Conservation (phyloP, 2,888 invertebrate genomes). For the Leptinotarsa tumamoca region DNA sequence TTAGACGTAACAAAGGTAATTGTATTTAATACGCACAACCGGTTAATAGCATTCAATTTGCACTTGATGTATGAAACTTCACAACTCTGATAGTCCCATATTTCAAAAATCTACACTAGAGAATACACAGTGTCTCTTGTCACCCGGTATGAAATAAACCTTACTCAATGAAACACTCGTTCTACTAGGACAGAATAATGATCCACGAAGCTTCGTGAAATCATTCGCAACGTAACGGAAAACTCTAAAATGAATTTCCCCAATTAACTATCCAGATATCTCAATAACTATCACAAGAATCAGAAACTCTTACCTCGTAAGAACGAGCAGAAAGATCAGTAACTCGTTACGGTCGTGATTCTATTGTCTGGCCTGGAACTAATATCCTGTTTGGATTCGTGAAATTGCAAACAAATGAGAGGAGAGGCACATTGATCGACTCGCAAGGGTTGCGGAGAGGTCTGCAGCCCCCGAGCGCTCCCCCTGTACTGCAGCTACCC, state of each 20-base stretch:
- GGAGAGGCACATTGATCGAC: constrained; percentile 61
- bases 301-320: constrained; percentile 37
- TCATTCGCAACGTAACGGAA: no score
- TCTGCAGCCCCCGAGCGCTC: constrained; percentile 66
- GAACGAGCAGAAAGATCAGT: constrained; percentile 35
- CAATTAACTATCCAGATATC: background rate
- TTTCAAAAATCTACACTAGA: no score
- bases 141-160: no score
- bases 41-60: no score
- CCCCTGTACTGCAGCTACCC: constrained; percentile 65
- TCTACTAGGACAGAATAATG: background rate
- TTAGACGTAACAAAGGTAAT: no score
- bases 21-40: no score
- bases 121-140: no score
- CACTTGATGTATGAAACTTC: no score
- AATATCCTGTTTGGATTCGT: constrained; percentile 39
- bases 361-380: constrained; percentile 24
- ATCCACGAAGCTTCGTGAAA: background rate
- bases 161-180: no score
- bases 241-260: background rate
- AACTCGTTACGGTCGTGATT: constrained; percentile 8
- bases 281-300: background rate
- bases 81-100: no score
- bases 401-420: constrained; percentile 47
- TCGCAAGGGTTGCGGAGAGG: constrained; percentile 64